phyloP scores from a whole-genome alignment of 2,888 invertebrate genomes.

The Lasius platythorax region DNA sequence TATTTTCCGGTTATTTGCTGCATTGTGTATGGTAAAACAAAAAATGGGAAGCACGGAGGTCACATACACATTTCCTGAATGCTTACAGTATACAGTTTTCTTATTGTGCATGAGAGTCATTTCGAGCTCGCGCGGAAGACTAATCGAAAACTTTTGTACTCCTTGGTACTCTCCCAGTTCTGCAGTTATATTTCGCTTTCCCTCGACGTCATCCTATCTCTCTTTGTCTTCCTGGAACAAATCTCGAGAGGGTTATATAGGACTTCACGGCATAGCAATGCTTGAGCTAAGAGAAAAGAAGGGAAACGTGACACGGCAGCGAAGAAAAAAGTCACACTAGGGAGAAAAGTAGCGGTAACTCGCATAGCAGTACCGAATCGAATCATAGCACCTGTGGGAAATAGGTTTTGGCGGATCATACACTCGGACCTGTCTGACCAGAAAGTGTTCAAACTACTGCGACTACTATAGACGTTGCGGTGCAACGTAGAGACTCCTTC shows the following conservation, averaged over 20 bases:
- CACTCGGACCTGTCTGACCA: slow-evolving; percentile 70
- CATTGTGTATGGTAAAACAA: not conserved
- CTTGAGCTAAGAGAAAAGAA: slow-evolving; percentile 50
- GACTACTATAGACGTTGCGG: slow-evolving; percentile 45
- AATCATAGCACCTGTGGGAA: slow-evolving; percentile 84
- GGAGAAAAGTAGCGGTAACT: slow-evolving; percentile 35
- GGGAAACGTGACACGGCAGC: not conserved
- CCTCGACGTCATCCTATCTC: slow-evolving; percentile 25
- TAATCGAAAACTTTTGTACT: slow-evolving; percentile 62
- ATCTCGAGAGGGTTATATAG: slow-evolving; percentile 77
- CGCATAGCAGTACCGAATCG: slow-evolving; percentile 76
- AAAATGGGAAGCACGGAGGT: not conserved
- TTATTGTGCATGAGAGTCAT: slow-evolving; percentile 29
- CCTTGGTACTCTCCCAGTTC: slow-evolving; percentile 27
- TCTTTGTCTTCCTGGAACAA: slow-evolving; percentile 42
- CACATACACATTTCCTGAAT: not conserved
- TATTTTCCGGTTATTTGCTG: slow-evolving; percentile 5
- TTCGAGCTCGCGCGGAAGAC: slow-evolving; percentile 15
- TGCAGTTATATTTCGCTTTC: slow-evolving; percentile 29
- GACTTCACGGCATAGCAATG: slow-evolving; percentile 59
- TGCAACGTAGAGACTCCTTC: not conserved
- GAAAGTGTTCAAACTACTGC: slow-evolving; percentile 58
- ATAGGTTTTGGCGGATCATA: slow-evolving; percentile 83
- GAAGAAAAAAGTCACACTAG: slow-evolving; percentile 33
- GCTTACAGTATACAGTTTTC: slow-evolving; percentile 36